A percentile compares a stretch with the other conserved stretches of the same genome.
phyloP scores from a whole-genome alignment of 2,888 invertebrate genomes.

The Philereme transversata region DNA sequence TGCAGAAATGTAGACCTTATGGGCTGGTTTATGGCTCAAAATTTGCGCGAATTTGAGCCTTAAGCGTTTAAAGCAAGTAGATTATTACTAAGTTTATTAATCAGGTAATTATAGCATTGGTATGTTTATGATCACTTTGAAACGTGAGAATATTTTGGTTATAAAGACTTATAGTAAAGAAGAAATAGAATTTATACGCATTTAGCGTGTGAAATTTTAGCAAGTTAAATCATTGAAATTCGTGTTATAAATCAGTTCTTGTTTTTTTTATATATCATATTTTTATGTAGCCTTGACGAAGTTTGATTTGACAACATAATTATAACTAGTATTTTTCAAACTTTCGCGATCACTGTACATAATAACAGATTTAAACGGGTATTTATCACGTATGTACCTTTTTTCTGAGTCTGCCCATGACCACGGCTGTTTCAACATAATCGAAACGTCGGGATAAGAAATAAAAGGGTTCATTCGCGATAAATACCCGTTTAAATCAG shows the following conservation, averaged over 20 bases:
- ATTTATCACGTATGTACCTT: too few relatives aligned
- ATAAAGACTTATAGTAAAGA: slow-evolving; percentile 25
- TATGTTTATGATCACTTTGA: slow-evolving; percentile 28
- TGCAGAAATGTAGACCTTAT: slow-evolving; percentile 26
- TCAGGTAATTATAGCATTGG: slow-evolving; percentile 36
- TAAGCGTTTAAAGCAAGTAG: not conserved
- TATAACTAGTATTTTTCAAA: too few relatives aligned
- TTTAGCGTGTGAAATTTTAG: slow-evolving; percentile 21
- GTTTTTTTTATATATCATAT: too few relatives aligned
- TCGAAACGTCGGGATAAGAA: too few relatives aligned
- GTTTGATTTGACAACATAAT: too few relatives aligned
- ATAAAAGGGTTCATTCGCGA: too few relatives aligned
- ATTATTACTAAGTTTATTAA: slow-evolving; percentile 34
- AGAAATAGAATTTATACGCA: slow-evolving; percentile 1
- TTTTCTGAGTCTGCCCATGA: too few relatives aligned
- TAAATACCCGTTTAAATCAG: too few relatives aligned
- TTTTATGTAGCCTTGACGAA: too few relatives aligned
- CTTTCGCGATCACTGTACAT: too few relatives aligned
- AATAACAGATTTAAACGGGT: too few relatives aligned
- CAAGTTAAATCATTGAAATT: slow-evolving; percentile 12
- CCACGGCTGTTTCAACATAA: too few relatives aligned
- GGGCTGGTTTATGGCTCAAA: slow-evolving; percentile 31
- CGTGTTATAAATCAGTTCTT: not conserved
- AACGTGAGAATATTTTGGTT: slow-evolving; percentile 36
- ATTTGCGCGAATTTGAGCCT: slow-evolving; percentile 20